phyloP scores from a whole-genome alignment of 2,797 vertebrate genomes.

The Microctenopoma steveboyesi region DNA sequence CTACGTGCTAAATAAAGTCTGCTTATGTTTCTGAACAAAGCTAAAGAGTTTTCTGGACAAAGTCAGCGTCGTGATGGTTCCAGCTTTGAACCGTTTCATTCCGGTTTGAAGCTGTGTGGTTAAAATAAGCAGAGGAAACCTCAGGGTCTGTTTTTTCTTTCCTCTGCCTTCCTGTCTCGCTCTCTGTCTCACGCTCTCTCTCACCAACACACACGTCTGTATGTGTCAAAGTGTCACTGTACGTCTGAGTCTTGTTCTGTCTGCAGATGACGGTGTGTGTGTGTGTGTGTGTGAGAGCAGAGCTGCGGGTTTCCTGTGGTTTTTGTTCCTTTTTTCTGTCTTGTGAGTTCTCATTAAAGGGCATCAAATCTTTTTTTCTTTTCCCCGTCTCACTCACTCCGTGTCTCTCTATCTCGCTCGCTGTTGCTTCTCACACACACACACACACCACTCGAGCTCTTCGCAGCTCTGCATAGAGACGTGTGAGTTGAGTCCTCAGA shows the following conservation, averaged over 20 bases:
- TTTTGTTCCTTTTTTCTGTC: slow-evolving; percentile 18
- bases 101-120: not conserved
- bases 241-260: not conserved
- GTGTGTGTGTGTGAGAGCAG: not conserved
- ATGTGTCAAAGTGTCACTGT: not conserved
- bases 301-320: slow-evolving; percentile 17
- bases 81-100: not conserved
- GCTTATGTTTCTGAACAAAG: no score
- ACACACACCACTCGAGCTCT: not conserved
- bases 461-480: not conserved
- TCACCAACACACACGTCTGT: not conserved
- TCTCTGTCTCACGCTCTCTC: no score
- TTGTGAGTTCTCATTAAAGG: slow-evolving; percentile 32
- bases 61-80: no score
- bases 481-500: slow-evolving; percentile 15
- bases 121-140: not conserved
- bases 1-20: no score
- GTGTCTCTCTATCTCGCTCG: no score
- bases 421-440: not conserved
- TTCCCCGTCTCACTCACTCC: no score
- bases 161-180: not conserved
- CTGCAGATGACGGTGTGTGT: not conserved
- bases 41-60: no score
- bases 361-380: not conserved
- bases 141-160: not conserved